Conservation (phyloP, 1,140 invertebrate genomes). For the Drosophila kurseongensis region DNA sequence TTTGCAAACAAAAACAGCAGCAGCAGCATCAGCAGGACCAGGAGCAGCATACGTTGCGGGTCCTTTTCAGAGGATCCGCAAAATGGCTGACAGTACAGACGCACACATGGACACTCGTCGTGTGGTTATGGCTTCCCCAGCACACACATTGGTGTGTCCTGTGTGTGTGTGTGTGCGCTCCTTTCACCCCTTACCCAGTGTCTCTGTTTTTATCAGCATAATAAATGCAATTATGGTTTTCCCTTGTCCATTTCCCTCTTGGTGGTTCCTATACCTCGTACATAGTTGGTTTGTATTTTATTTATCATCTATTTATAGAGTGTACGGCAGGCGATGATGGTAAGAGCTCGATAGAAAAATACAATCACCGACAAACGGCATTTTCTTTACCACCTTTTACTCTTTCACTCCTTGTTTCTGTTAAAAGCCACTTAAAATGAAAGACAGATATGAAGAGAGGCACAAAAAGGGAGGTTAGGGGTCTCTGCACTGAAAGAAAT, state of each 20-base stretch:
- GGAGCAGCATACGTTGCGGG: constrained; percentile 37
- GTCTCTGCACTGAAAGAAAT: constrained; percentile 7
- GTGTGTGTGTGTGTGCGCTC: constrained; percentile 11
- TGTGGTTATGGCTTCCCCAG: constrained; percentile 35
- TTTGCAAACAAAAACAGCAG: constrained; percentile 78
- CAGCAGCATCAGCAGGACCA: constrained; percentile 21
- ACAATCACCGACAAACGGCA: constrained; percentile 59
- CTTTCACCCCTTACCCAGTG: constrained; percentile 32
- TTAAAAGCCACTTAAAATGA: constrained; percentile 69
- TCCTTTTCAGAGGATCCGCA: constrained; percentile 51
- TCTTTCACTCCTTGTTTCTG: constrained; percentile 11
- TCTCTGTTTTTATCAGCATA: constrained; percentile 81
- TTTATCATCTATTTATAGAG: constrained; percentile 64
- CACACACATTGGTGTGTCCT: constrained; percentile 6
- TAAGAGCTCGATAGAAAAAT: constrained; percentile 64
- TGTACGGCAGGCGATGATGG: constrained; percentile 53
- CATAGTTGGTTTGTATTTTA: constrained; percentile 49
- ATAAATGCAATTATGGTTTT: constrained; percentile 84
- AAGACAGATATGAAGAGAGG: constrained; percentile 3
- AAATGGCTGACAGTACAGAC: constrained; percentile 63
- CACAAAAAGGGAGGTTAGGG: neutral
- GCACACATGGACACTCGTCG: constrained; percentile 30
- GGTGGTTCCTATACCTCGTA: constrained; percentile 4
- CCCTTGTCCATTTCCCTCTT: constrained; percentile 38
- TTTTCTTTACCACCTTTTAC: constrained; percentile 21